Evolutionary conservation across 2,888 invertebrate species (phyloP).

Genomic region (Ornithoptera alexandrae): DNA sequence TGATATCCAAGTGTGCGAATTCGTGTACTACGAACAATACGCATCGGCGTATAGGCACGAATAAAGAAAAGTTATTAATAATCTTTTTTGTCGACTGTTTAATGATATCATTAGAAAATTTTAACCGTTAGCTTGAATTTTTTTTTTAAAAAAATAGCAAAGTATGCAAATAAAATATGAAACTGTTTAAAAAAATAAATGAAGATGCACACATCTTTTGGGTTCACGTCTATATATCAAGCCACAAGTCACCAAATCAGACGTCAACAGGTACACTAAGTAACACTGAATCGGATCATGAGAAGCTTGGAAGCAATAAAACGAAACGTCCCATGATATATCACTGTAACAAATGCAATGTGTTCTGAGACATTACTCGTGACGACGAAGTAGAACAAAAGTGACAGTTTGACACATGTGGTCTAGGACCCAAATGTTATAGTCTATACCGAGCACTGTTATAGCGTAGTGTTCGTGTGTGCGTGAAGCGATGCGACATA

Average conservation of each 20-base stretch:
- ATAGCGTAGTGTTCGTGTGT: slow-evolving; percentile 43
- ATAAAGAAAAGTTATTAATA: not conserved
- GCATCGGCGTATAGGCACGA: not conserved
- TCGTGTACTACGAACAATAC: not conserved
- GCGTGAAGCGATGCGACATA: slow-evolving; percentile 55
- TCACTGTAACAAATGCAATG: slow-evolving; percentile 21
- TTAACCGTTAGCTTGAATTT: not conserved
- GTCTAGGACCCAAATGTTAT: not conserved
- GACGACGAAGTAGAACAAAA: not conserved
- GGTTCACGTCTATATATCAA: not conserved
- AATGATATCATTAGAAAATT: not conserved
- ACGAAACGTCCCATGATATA: slow-evolving; percentile 7
- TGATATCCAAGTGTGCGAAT: not conserved
- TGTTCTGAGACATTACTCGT: slow-evolving; percentile 5
- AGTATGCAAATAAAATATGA: slow-evolving; percentile 10
- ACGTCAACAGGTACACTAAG: slow-evolving; percentile 8
- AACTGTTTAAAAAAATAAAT: not conserved
- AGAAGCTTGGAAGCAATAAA: slow-evolving; percentile 18
- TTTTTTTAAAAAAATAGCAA: slow-evolving; percentile 5
- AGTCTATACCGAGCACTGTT: slow-evolving; percentile 31
- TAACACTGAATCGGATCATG: slow-evolving; percentile 22
- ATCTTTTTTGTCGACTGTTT: not conserved
- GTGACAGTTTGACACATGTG: slow-evolving; percentile 2
- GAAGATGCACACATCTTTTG: slow-evolving; percentile 1
- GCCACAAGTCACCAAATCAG: not conserved